Base-by-base conservation (phyloP, 2,888 invertebrate genomes). In the Amphipyra berbera region DNA sequence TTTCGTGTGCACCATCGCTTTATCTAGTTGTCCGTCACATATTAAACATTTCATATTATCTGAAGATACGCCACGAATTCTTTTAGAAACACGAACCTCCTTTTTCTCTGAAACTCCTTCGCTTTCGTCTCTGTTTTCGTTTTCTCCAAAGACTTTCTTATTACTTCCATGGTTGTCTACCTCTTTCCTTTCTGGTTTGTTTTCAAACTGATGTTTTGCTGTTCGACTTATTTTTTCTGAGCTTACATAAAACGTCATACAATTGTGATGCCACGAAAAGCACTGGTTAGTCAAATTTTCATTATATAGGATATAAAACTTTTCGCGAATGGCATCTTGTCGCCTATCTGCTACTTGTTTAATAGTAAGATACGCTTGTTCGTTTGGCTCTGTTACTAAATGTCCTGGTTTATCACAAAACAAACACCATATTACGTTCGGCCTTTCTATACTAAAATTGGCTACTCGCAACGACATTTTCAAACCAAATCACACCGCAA, bases 201-300 rank as follows among this genome's bases (percentile, higher is more conserved):
- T 8, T 4, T 30, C 6, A 37, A 47, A 4, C 12, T 13, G 12
- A 35, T 10, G 3, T 12, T 3, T 45, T 56, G 2, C n/a, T 35
- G 5, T 30, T 5, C 4, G 10, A 8, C 37, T 41, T 2, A 30
- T 38, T 21, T 44, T 38, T 54, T 37, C 6, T 14, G 15, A 44
- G 30, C 48, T 54, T 27, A 58, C 10, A 21, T 67, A 67, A 6
- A 30, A 9, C 1, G 27, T 50, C 6, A 53, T 61, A 52, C 68
- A 68, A 55, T 55, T 44, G 0, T 48, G 2, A n/a, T 73, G 74
- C 74, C 74, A 69, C 12, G 68, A 73, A 30, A 69, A 69, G 8
- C 68, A 60, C 37, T 73, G 69, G n/a, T 48, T 55, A 12, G 13
- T 40, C 21, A 41, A 21, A 33, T 44, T 41, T 38, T 42, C 54